phyloP scores from a whole-genome alignment of 2,888 invertebrate species.

The Nemapogon koenigi region DNA sequence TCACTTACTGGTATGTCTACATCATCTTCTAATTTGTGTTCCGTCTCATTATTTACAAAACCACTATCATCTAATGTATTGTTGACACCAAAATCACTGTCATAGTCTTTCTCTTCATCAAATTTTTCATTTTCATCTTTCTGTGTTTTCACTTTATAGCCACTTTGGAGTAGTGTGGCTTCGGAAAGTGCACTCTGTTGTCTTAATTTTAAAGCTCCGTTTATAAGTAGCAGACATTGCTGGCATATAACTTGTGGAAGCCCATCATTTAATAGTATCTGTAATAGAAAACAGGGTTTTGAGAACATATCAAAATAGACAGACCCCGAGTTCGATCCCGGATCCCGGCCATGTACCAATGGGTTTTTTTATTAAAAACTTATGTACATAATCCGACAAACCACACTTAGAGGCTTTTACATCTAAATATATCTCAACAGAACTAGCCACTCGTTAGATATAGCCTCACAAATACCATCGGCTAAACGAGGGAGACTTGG shows the following conservation, averaged over 20 bases:
- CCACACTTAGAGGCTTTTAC: too few species aligned
- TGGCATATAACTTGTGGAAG: slow-evolving; percentile 11
- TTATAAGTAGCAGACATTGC: slow-evolving; percentile 5
- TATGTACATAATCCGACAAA: too few species aligned
- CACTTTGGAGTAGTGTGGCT: slow-evolving; percentile 8
- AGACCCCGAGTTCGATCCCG: too few species aligned
- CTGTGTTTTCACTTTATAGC: background rate
- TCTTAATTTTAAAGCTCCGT: slow-evolving; percentile 6
- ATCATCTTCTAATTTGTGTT: background rate
- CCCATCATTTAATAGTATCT: slow-evolving; percentile 11
- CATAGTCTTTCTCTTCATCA: background rate
- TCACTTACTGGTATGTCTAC: background rate
- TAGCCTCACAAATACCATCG: too few species aligned
- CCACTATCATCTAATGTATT: too few species aligned
- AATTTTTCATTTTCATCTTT: background rate
- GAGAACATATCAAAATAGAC: too few species aligned
- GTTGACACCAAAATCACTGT: background rate
- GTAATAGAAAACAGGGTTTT: too few species aligned
- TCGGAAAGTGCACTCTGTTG: slow-evolving; percentile 9
- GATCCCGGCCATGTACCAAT: too few species aligned
- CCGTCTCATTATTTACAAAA: background rate
- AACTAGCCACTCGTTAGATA: too few species aligned
- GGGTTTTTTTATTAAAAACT: too few species aligned
- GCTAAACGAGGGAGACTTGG: too few species aligned
- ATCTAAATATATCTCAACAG: too few species aligned